Base-by-base conservation (phyloP, 2,113 vertebrate species). In the Brachypteracias leptosomus region DNA sequence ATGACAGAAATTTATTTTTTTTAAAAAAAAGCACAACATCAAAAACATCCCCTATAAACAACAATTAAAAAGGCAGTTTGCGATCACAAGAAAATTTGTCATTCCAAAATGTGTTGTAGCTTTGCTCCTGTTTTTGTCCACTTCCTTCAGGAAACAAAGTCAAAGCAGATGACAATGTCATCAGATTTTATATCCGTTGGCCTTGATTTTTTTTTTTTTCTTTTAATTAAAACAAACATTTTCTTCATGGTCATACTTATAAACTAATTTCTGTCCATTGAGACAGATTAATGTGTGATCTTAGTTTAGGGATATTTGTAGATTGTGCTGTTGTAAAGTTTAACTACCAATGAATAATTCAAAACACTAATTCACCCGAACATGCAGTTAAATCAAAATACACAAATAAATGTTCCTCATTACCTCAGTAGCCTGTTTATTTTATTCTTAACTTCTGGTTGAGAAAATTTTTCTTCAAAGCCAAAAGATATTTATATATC, bases 331-430 rank as follows among this genome's bases (percentile, higher is more conserved):
- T 68, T 75, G 14, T 12, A 57, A 18, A 73, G 13, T 93, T 81
- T 66, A 73, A 52, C 58, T 71, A 88, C 2, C 10, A 47, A 70
- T 71, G 40, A 94, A 89, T 89, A 92, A 67, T 89, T 63, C 35
- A 93, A 89, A 89, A 51, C 29, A 58, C 29, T 92, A 85, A 73
- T 57, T 94, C 79, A 92, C 9, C 29, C n/a, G 75, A 85, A 92
- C 55, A 78, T 49, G 14, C 33, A 82, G 63, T 63, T 40, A 66
- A 91, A 80, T 58, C 31, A 84, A 95, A 81, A 52, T 61, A 16
- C 2, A 70, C 31, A 74, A 74, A 79, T 8, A 72, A 6, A 8
- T 79, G 63, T 59, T 62, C 47, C n/a, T 96, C 22, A 40, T 72
- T 85, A 26, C 13, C 38, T 46, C 33, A 52, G 14, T 59, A 80